Conservation (phyloP, 2,797 vertebrate genomes). For the Loriculus beryllinus region DNA sequence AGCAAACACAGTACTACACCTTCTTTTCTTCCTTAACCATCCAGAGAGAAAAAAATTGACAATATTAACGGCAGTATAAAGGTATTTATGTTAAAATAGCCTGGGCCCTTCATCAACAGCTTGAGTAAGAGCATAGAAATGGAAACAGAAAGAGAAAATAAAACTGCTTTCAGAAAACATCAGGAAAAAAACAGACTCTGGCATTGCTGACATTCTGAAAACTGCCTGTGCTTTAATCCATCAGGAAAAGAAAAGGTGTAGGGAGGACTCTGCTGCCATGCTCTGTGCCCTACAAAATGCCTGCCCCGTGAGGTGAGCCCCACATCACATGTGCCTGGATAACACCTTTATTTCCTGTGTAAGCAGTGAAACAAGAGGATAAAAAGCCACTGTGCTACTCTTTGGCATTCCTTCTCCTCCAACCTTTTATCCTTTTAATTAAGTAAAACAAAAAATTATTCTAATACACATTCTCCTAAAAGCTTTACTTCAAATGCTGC, state of each 20-base stretch:
- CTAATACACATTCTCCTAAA: neutral
- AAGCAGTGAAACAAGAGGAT: neutral
- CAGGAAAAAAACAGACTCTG: neutral
- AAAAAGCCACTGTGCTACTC: neutral
- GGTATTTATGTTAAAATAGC: neutral
- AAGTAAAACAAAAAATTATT: neutral
- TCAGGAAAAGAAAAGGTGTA: neutral
- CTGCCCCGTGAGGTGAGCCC: neutral
- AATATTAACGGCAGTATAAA: neutral
- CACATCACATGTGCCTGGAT: neutral
- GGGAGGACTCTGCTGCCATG: neutral
- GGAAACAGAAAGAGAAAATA: conserved; percentile 6
- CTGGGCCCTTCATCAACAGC: neutral
- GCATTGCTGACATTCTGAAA: neutral
- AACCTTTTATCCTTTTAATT: neutral
- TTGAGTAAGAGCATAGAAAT: neutral
- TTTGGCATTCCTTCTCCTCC: conserved; percentile 11
- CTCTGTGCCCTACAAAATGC: neutral
- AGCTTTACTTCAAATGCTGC: neutral
- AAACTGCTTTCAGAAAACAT: neutral
- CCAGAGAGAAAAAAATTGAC: neutral
- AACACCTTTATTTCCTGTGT: neutral
- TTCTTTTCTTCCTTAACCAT: neutral
- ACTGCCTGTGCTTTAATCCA: neutral
- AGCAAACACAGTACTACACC: neutral